A percentile compares a stretch with the other conserved stretches of the same genome.
These are phyloP conservation scores for Amaurobius ferox DNA, from an alignment of 2,888 invertebrate species.

Conservation along the genomic window DNA sequence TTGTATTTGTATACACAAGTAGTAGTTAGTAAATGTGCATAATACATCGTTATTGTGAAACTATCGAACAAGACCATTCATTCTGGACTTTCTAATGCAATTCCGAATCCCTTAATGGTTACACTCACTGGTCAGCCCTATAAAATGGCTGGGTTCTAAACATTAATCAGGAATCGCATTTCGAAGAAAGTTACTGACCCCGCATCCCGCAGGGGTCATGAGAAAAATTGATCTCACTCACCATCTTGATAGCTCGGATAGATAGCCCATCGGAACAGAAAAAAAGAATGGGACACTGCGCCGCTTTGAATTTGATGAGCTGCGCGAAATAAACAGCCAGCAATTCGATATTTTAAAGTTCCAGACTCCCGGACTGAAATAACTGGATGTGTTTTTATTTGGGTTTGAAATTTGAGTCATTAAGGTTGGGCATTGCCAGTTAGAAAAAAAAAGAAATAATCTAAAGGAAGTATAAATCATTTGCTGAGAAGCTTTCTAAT, in stretches of 20 bases:
- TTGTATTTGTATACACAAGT: too few species aligned
- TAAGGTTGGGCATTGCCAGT: too few species aligned
- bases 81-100: neutral
- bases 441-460: too few species aligned
- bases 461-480: too few species aligned
- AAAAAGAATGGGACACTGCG: neutral
- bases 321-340: neutral
- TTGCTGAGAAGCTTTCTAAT: too few species aligned
- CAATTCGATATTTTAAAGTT: too few species aligned
- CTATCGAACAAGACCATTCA: neutral
- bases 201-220: slow-evolving; percentile 41
- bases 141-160: neutral
- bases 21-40: neutral
- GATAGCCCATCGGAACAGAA: neutral
- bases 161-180: slow-evolving; percentile 24
- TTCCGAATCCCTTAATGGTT: neutral
- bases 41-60: neutral
- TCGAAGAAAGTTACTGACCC: slow-evolving; percentile 54
- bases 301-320: slow-evolving; percentile 5
- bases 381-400: neutral
- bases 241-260: slow-evolving; percentile 34
- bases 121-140: neutral
- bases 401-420: neutral
- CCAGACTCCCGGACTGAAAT: neutral
- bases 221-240: slow-evolving; percentile 47